Conservation (phyloP, 2,888 invertebrate genomes). For the Agrochola lota region DNA sequence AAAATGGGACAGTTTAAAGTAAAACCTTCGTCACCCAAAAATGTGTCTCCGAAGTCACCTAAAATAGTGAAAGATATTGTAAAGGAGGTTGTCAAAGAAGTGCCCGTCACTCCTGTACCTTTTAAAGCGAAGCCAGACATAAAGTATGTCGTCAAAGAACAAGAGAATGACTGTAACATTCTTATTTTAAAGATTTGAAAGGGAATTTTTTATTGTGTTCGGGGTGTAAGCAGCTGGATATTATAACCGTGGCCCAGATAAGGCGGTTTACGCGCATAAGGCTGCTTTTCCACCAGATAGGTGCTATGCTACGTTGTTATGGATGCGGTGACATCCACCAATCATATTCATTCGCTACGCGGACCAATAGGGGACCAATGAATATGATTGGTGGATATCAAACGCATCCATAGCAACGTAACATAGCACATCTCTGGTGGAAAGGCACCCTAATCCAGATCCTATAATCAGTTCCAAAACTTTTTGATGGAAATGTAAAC, state of each 20-base stretch:
- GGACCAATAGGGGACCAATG: no score
- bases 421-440: no score
- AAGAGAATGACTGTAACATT: conserved; percentile 85
- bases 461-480: no score
- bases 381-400: no score
- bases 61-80: conserved; percentile 8
- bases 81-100: conserved; percentile 25
- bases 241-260: conserved; percentile 4
- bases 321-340: no score
- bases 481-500: no score
- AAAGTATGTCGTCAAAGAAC: conserved; percentile 83
- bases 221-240: not conserved
- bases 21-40: conserved; percentile 60
- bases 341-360: no score
- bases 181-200: conserved; percentile 80
- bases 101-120: not conserved
- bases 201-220: not conserved
- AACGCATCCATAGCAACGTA: no score
- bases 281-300: no score
- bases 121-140: conserved; percentile 64
- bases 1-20: conserved; percentile 77
- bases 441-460: no score
- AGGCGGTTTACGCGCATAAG: not conserved
- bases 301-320: no score
- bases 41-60: conserved; percentile 24